Percentiles rank a stretch among this genome's conserved stretches.
Evolutionary conservation across 2,888 invertebrate genomes (phyloP).

Genomic region (Cosmopolites sordidus): DNA sequence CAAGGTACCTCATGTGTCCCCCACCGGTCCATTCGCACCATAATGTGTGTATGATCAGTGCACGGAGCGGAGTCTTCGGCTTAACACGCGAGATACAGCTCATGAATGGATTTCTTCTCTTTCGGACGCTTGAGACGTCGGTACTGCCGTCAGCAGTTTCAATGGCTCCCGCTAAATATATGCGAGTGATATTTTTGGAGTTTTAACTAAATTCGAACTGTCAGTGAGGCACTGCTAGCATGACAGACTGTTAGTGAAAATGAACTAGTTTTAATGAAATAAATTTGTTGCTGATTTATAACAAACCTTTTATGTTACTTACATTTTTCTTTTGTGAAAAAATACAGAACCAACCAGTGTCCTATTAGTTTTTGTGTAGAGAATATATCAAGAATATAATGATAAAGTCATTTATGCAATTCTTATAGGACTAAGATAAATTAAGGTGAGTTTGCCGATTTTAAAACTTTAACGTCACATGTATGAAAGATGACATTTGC

Average conservation of each 20-base stretch:
- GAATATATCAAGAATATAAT: too few relatives aligned
- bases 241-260: too few relatives aligned
- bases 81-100: constrained; percentile 41
- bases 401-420: too few relatives aligned
- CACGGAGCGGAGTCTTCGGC: constrained; percentile 49
- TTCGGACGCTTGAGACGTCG: constrained; percentile 13
- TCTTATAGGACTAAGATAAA: background rate
- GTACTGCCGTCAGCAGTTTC: constrained; percentile 1
- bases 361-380: too few relatives aligned
- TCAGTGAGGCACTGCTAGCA: too few relatives aligned
- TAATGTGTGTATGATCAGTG: constrained; percentile 50
- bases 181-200: background rate
- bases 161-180: constrained; percentile 2
- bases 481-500: too few relatives aligned
- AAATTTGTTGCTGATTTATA: too few relatives aligned
- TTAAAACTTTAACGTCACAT: background rate
- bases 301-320: too few relatives aligned
- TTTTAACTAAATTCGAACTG: background rate
- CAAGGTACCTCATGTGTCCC: constrained; percentile 34
- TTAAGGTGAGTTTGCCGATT: constrained; percentile 14
- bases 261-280: too few relatives aligned
- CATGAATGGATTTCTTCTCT: constrained; percentile 19
- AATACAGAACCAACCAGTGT: too few relatives aligned
- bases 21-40: constrained; percentile 49
- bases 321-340: too few relatives aligned